Evolutionary conservation across 2,888 invertebrate genomes (phyloP).

Genomic region (Amiota minor): DNA sequence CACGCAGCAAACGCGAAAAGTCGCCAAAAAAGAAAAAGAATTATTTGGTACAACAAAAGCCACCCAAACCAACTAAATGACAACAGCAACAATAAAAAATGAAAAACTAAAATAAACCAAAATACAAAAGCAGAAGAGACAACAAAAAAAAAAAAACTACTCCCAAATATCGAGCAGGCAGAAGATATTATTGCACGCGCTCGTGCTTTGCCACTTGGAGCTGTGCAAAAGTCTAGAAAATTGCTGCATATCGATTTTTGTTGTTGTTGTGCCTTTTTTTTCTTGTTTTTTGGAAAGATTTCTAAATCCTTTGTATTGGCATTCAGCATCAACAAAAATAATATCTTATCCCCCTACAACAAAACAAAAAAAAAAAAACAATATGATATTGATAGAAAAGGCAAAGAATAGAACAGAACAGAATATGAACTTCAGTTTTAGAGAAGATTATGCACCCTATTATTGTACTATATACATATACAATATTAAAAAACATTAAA

Average conservation of each 20-base stretch:
- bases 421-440: background rate
- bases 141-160: background rate
- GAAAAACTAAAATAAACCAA: slow-evolving; percentile 4
- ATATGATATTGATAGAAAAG: slow-evolving; percentile 58
- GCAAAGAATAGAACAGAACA: slow-evolving; percentile 43
- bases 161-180: background rate
- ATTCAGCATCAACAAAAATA: slow-evolving; percentile 30
- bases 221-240: slow-evolving; percentile 10
- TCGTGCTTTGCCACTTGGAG: slow-evolving; percentile 8
- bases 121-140: background rate
- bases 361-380: slow-evolving; percentile 36
- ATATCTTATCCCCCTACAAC: slow-evolving; percentile 24
- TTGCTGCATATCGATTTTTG: slow-evolving; percentile 9
- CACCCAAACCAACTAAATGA: background rate
- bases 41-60: slow-evolving; percentile 3
- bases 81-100: slow-evolving; percentile 14
- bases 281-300: background rate
- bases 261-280: background rate
- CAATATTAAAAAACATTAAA: too few species aligned
- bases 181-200: slow-evolving; percentile 1
- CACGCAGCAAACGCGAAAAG: slow-evolving; percentile 14
- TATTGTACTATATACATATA: too few species aligned
- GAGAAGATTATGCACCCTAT: too few species aligned
- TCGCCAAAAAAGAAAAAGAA: background rate
- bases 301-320: background rate